phyloP scores from a whole-genome alignment of 1,140 invertebrate genomes.

The Bemisia tabaci region DNA sequence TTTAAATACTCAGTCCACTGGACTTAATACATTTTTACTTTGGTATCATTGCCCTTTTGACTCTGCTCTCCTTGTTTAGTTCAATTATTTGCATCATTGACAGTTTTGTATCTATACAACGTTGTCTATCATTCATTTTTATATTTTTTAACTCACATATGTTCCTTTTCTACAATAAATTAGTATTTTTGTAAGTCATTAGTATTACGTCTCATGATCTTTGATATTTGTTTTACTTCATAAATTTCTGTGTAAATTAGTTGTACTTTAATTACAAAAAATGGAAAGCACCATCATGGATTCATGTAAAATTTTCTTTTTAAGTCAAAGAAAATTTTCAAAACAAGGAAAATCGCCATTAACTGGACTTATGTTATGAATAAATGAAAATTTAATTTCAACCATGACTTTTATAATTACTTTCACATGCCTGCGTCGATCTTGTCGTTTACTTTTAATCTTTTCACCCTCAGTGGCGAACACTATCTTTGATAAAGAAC shows the following conservation, averaged over 20 bases:
- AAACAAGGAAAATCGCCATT: background rate
- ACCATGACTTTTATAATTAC: too few relatives aligned
- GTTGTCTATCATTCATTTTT: constrained; percentile 1
- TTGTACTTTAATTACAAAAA: constrained; percentile 4
- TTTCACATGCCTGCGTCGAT: too few relatives aligned
- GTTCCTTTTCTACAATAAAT: background rate
- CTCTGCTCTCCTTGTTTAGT: too few relatives aligned
- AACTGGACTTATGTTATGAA: background rate
- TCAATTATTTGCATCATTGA: too few relatives aligned
- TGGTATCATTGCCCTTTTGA: too few relatives aligned
- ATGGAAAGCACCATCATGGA: background rate
- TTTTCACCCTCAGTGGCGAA: too few relatives aligned
- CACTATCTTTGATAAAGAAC: too few relatives aligned
- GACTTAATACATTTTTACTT: too few relatives aligned
- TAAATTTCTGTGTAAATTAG: background rate
- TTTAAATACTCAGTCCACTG: too few relatives aligned
- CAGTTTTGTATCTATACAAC: too few relatives aligned
- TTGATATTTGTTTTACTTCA: background rate
- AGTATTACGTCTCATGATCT: background rate
- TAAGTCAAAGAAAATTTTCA: background rate
- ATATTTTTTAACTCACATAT: constrained; percentile 1
- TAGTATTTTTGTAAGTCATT: constrained; percentile 1
- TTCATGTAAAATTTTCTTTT: background rate
- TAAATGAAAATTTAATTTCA: background rate
- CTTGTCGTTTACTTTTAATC: too few relatives aligned